These are phyloP conservation scores for Pimpla rufipes DNA, from an alignment of 2,888 invertebrate species.

Conservation along the genomic window DNA sequence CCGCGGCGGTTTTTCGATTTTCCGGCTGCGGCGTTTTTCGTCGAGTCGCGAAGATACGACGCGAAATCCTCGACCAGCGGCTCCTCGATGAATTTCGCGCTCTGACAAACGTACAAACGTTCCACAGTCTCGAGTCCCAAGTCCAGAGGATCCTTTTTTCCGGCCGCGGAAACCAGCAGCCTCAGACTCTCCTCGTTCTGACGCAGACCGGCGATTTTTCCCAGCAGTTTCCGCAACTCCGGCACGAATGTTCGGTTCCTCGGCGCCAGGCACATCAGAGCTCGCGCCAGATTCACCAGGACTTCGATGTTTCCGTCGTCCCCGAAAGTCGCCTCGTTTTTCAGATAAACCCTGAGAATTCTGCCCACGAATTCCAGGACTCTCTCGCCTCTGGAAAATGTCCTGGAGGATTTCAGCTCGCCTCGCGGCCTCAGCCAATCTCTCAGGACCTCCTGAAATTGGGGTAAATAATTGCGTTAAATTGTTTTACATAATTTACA, in stretches of 20 bases:
- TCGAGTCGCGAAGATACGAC: constrained; percentile 43
- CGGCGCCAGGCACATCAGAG: constrained; percentile 69
- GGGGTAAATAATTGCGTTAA: too few species aligned
- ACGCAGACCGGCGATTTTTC: constrained; percentile 72
- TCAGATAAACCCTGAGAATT: constrained; percentile 76
- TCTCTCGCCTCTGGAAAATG: constrained; percentile 73
- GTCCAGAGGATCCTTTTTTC: constrained; percentile 68
- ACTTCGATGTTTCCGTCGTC: constrained; percentile 67
- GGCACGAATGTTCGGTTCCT: constrained; percentile 67
- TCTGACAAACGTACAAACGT: constrained; percentile 74
- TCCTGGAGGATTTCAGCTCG: constrained; percentile 64
- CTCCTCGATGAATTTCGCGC: constrained; percentile 76
- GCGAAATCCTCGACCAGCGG: constrained; percentile 75
- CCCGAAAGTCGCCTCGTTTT: constrained; percentile 68
- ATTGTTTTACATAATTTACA: too few species aligned
- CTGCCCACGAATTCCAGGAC: constrained; percentile 68
- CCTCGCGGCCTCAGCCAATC: constrained; percentile 75
- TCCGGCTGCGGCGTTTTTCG: constrained; percentile 32
- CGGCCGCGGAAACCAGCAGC: constrained; percentile 71
- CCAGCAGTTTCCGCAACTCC: constrained; percentile 73
- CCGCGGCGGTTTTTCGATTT: constrained; percentile 32
- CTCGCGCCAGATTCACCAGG: constrained; percentile 73
- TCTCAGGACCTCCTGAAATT: constrained; percentile 77
- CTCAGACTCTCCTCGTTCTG: constrained; percentile 70
- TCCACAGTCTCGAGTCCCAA: constrained; percentile 71